A percentile compares a stretch with the other conserved stretches of the same genome.
These are phyloP conservation scores for Epicampocera succincta DNA, from an alignment of 2,888 invertebrate genomes.

Conservation along the genomic window DNA sequence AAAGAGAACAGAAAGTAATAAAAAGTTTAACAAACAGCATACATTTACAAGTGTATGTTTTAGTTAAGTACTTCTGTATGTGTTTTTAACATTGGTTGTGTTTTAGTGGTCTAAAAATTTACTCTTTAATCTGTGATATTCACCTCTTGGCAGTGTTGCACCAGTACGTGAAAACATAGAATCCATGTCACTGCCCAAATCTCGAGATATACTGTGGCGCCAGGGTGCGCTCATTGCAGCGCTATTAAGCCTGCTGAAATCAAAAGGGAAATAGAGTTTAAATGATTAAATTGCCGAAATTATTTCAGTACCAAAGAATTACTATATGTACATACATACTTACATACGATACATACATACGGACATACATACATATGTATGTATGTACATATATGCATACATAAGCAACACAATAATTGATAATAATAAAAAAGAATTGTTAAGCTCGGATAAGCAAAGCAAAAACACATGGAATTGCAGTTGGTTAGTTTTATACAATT, in stretches of 20 bases:
- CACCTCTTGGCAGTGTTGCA: constrained; percentile 87
- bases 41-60: constrained; percentile 17
- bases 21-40: constrained; percentile 57
- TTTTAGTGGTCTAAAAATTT: constrained; percentile 81
- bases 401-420: too few relatives aligned
- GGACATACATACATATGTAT: neutral
- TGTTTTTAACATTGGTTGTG: constrained; percentile 64
- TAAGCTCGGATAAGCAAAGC: too few relatives aligned
- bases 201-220: constrained; percentile 86
- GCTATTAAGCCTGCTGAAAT: constrained; percentile 79
- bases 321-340: neutral
- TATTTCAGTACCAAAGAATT: neutral
- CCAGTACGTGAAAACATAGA: constrained; percentile 86
- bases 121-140: constrained; percentile 82
- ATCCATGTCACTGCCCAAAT: constrained; percentile 88
- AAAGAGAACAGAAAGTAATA: constrained; percentile 50
- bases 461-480: too few relatives aligned
- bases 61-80: constrained; percentile 55
- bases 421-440: too few relatives aligned
- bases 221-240: constrained; percentile 82
- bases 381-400: neutral
- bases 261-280: constrained; percentile 27
- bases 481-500: neutral
- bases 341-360: neutral
- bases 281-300: neutral